These are phyloP conservation scores for Austrofundulus limnaeus DNA, from an alignment of 2,113 vertebrate genomes.

Conservation along the genomic window DNA sequence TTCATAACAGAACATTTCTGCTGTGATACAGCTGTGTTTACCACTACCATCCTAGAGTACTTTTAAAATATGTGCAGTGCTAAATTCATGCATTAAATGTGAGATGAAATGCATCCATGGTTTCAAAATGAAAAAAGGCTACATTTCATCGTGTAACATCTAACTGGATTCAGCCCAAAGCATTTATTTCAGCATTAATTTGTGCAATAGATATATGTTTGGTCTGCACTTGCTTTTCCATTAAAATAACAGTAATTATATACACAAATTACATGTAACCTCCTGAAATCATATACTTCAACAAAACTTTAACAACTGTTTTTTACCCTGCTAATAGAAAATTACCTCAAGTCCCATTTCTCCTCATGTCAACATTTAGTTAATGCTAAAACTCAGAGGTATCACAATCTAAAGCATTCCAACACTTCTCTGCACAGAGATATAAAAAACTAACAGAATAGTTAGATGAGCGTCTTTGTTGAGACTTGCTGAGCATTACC, in stretches of 20 bases:
- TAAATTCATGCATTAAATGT: too few relatives aligned
- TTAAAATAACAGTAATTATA: neutral
- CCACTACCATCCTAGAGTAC: too few relatives aligned
- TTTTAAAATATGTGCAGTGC: too few relatives aligned
- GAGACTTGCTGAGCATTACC: constrained; percentile 63
- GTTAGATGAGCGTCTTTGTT: constrained; percentile 65
- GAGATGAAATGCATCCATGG: too few relatives aligned
- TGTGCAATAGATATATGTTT: too few relatives aligned
- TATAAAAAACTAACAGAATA: constrained; percentile 67
- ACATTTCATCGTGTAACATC: too few relatives aligned
- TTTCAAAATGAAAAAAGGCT: too few relatives aligned
- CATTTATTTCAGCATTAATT: too few relatives aligned
- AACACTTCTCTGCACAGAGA: constrained; percentile 53
- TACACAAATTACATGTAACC: neutral
- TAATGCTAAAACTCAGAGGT: neutral
- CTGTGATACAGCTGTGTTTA: too few relatives aligned
- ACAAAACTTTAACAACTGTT: constrained; percentile 1
- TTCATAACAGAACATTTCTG: too few relatives aligned
- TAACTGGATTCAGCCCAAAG: too few relatives aligned
- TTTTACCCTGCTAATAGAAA: neutral
- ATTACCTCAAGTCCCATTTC: neutral
- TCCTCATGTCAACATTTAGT: constrained; percentile 26
- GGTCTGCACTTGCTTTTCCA: too few relatives aligned
- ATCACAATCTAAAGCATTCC: constrained; percentile 25
- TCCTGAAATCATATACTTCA: neutral